Percentiles rank a stretch among this genome's conserved stretches.
These are phyloP conservation scores for Eristalinus aeneus DNA, from an alignment of 2,888 invertebrate species.

Conservation along the genomic window DNA sequence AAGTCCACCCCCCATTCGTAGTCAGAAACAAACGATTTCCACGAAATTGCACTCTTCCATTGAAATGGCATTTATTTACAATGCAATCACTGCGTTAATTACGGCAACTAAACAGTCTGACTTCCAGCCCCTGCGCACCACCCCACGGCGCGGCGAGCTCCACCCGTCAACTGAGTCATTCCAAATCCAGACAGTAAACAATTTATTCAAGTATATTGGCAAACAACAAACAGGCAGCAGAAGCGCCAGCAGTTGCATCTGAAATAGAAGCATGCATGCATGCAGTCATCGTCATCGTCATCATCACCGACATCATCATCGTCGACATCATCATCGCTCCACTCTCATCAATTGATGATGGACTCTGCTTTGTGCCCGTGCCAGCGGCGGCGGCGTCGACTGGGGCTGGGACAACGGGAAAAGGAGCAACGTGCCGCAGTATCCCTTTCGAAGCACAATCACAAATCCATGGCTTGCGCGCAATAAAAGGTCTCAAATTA, in stretches of 20 bases:
- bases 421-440: constrained; percentile 1
- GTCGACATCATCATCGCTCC: constrained; percentile 3
- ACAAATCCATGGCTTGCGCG: constrained; percentile 50
- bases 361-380: constrained; percentile 35
- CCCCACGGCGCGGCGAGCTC: background rate
- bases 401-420: no score
- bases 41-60: constrained; percentile 35
- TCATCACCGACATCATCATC: constrained; percentile 11
- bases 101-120: constrained; percentile 59
- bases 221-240: constrained; percentile 58
- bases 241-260: background rate
- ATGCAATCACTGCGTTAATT: constrained; percentile 69
- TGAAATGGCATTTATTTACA: constrained; percentile 65
- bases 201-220: constrained; percentile 67
- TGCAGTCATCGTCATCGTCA: constrained; percentile 25
- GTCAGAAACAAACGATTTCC: constrained; percentile 28
- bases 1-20: background rate
- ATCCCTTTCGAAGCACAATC: constrained; percentile 51
- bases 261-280: constrained; percentile 36
- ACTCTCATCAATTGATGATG: constrained; percentile 52
- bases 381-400: background rate
- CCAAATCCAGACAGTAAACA: constrained; percentile 69
- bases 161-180: constrained; percentile 42
- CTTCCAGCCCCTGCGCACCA: background rate
- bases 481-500: constrained; percentile 64